Evolutionary conservation across 2,888 invertebrate genomes (phyloP).

Genomic region (Mythimna pallens): DNA sequence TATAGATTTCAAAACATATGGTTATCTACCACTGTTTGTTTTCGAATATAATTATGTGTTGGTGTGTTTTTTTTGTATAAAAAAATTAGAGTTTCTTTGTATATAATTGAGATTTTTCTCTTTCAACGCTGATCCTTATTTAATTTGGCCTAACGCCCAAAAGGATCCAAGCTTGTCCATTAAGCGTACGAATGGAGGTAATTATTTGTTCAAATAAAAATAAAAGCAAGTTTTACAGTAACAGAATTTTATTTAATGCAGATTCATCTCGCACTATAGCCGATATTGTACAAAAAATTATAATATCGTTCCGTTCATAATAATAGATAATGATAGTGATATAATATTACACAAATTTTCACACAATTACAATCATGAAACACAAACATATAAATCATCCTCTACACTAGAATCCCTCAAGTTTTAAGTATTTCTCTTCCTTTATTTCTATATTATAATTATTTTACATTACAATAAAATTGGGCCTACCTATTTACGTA

Average conservation of each 20-base stretch:
- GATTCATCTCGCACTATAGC: slow-evolving; percentile 89
- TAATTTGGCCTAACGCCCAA: slow-evolving; percentile 26
- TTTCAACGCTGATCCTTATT: slow-evolving; percentile 24
- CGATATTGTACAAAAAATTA: slow-evolving; percentile 90
- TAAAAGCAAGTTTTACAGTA: slow-evolving; percentile 83
- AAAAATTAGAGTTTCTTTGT: not conserved
- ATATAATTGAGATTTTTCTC: not conserved
- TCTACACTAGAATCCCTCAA: slow-evolving; percentile 86
- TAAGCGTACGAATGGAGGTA: slow-evolving; percentile 7
- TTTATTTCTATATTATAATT: slow-evolving; percentile 85
- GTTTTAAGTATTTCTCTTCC: slow-evolving; percentile 87
- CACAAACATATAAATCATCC: slow-evolving; percentile 88
- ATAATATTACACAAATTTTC: slow-evolving; percentile 88
- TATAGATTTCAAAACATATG: no score
- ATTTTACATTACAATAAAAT: slow-evolving; percentile 89
- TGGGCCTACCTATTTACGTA: slow-evolving; percentile 90
- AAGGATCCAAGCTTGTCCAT: slow-evolving; percentile 9
- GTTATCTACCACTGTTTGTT: no score
- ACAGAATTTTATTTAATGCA: slow-evolving; percentile 91
- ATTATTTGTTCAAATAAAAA: slow-evolving; percentile 59
- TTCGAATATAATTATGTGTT: no score
- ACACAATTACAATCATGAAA: slow-evolving; percentile 89
- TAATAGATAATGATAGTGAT: slow-evolving; percentile 84
- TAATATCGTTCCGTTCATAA: slow-evolving; percentile 83
- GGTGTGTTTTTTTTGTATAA: not conserved